Percentiles rank a stretch among this genome's conserved stretches.
Conservation (phyloP, 2,113 vertebrate species). For the Sturnus vulgaris region DNA sequence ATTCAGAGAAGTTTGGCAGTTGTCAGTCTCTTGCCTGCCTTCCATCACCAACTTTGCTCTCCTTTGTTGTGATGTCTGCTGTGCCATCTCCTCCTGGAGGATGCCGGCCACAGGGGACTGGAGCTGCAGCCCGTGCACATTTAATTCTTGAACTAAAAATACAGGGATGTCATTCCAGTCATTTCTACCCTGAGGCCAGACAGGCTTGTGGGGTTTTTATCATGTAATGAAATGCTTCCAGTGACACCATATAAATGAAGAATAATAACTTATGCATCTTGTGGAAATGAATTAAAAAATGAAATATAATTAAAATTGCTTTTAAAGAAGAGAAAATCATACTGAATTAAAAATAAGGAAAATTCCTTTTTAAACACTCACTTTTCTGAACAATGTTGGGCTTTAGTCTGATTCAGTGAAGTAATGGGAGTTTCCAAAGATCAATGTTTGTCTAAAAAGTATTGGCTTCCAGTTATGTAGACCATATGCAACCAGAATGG, state of each 20-base stretch:
- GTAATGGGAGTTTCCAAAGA: not conserved
- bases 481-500: not conserved
- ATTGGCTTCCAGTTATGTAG: not conserved
- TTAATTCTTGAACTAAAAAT: slow-evolving; percentile 52
- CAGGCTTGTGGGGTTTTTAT: slow-evolving; percentile 31
- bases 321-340: not conserved
- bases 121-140: slow-evolving; percentile 7
- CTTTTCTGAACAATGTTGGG: not conserved
- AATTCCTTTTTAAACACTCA: not conserved
- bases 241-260: slow-evolving; percentile 26
- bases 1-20: not conserved
- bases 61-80: not conserved
- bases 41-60: not conserved
- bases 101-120: not conserved
- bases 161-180: slow-evolving; percentile 50
- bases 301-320: not conserved
- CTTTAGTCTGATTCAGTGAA: not conserved
- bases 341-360: not conserved
- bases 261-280: slow-evolving; percentile 15
- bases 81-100: not conserved
- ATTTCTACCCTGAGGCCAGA: slow-evolving; percentile 29
- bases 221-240: slow-evolving; percentile 44
- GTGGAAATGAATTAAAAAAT: slow-evolving; percentile 5
- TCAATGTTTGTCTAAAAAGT: not conserved
- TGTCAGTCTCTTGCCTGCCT: not conserved